Evolutionary conservation across 2,888 invertebrate species (phyloP).

Genomic region (Brassicogethes aeneus): DNA sequence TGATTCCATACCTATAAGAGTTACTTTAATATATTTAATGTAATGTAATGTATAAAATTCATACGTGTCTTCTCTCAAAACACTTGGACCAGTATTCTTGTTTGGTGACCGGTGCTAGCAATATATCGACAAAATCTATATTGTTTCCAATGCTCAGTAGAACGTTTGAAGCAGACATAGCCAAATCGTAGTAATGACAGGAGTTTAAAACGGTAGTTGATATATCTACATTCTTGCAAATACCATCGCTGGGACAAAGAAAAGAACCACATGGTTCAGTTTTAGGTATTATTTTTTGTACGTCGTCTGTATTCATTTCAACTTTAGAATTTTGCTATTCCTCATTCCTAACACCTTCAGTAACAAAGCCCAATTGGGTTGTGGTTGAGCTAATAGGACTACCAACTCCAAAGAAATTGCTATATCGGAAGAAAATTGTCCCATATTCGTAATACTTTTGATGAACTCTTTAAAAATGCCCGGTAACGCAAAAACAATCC

Average conservation of each 20-base stretch:
- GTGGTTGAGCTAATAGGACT: constrained; percentile 66
- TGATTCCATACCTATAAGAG: constrained; percentile 67
- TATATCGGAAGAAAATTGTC: constrained; percentile 45
- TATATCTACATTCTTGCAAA: constrained; percentile 30
- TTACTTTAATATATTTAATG: too few species aligned
- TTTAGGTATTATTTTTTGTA: constrained; percentile 23
- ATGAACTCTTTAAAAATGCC: constrained; percentile 46
- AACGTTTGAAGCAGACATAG: constrained; percentile 55
- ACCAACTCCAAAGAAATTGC: constrained; percentile 61
- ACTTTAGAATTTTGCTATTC: constrained; percentile 53
- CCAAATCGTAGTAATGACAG: constrained; percentile 45
- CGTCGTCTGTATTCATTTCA: constrained; percentile 38
- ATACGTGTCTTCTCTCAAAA: constrained; percentile 62
- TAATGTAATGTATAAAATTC: too few species aligned
- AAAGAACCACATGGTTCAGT: constrained; percentile 52
- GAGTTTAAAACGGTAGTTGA: constrained; percentile 17
- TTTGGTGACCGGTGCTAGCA: constrained; percentile 52
- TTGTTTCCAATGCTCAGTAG: constrained; percentile 55
- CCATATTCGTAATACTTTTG: constrained; percentile 31
- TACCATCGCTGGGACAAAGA: constrained; percentile 59
- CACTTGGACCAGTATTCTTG: constrained; percentile 59
- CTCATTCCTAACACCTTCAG: constrained; percentile 68
- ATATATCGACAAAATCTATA: constrained; percentile 52
- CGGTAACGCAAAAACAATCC: constrained; percentile 62
- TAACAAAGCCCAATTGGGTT: constrained; percentile 66